Percentiles rank a stretch among this genome's conserved stretches.
Conservation (phyloP, 2,888 invertebrate genomes). For the Cylindroiulus punctatus region DNA sequence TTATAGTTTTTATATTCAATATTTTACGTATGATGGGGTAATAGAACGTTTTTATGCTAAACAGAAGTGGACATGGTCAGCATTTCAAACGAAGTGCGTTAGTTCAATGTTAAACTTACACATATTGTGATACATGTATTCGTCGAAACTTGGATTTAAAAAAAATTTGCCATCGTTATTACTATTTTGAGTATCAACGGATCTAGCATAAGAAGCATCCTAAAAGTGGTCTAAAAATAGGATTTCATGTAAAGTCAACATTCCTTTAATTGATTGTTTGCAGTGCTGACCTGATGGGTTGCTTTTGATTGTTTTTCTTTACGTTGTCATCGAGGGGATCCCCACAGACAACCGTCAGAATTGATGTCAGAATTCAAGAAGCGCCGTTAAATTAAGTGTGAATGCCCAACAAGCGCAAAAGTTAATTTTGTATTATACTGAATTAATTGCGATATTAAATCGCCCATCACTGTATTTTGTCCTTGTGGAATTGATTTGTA, state of each 20-base stretch:
- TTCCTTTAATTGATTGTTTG: not conserved
- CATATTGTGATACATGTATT: too few species aligned
- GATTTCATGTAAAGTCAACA: not conserved
- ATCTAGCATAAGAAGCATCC: too few species aligned
- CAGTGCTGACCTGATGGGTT: not conserved
- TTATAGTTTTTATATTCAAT: conserved; percentile 38
- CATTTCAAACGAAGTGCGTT: conserved; percentile 20
- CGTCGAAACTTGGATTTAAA: too few species aligned
- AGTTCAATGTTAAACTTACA: not conserved
- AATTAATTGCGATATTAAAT: conserved; percentile 38
- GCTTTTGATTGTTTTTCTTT: not conserved
- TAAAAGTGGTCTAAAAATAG: not conserved
- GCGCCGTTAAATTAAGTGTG: conserved; percentile 8
- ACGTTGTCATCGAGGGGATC: not conserved
- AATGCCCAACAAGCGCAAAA: not conserved
- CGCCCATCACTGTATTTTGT: conserved; percentile 14
- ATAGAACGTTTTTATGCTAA: not conserved
- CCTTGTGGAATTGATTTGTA: not conserved
- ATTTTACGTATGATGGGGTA: conserved; percentile 1
- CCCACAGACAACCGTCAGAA: not conserved
- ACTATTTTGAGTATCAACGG: too few species aligned
- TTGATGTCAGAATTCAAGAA: conserved; percentile 26
- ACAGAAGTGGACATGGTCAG: not conserved
- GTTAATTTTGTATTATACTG: not conserved
- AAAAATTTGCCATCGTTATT: too few species aligned